Conservation (phyloP, 1,140 invertebrate genomes). For the Bilobella aurantiaca region DNA sequence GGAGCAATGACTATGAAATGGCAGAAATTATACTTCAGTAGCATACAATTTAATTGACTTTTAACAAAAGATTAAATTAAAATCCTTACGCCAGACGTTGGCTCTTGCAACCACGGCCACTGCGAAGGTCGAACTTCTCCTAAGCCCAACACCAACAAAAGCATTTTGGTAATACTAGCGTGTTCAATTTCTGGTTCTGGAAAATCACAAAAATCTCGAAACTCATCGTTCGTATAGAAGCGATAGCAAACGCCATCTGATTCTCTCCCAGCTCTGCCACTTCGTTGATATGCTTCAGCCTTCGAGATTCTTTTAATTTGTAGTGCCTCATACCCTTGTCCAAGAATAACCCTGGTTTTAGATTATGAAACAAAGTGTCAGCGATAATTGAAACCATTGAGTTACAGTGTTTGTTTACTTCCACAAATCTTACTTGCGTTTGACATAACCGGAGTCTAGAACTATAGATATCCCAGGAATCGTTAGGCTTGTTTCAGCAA, state of each 20-base stretch:
- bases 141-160: no score
- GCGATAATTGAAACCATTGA: no score
- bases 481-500: constrained; percentile 94
- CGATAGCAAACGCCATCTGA: constrained; percentile 72
- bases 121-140: no score
- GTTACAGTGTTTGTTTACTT: no score
- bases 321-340: constrained; percentile 39
- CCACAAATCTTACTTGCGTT: constrained; percentile 60
- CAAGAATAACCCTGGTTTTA: neutral
- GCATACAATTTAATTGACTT: no score
- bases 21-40: no score
- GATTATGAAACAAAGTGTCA: no score
- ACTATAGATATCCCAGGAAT: constrained; percentile 87
- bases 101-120: no score
- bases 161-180: constrained; percentile 63
- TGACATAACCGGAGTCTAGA: constrained; percentile 89
- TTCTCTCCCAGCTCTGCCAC: constrained; percentile 80
- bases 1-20: no score
- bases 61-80: no score
- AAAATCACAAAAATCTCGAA: constrained; percentile 56
- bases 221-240: constrained; percentile 62
- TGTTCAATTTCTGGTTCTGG: constrained; percentile 77
- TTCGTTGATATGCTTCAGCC: constrained; percentile 83
- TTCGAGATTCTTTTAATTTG: constrained; percentile 74
- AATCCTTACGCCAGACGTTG: no score